Evolutionary conservation across 2,113 vertebrate genomes (phyloP).

Genomic region (Thunnus thynnus): DNA sequence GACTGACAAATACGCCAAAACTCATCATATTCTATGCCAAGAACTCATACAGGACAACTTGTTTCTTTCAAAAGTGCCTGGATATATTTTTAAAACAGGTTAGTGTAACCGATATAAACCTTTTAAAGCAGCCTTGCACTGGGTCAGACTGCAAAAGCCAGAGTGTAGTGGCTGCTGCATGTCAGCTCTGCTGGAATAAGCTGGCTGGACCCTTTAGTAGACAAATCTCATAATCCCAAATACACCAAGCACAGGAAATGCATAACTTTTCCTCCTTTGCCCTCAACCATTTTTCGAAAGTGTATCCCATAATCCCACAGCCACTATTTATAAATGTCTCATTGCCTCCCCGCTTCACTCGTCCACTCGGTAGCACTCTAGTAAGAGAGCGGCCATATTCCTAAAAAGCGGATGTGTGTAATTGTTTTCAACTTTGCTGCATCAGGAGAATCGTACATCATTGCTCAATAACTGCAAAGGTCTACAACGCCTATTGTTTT

Average conservation of each 20-base stretch:
- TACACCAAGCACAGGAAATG: slow-evolving; percentile 55
- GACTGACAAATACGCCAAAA: not conserved
- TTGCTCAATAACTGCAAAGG: not conserved
- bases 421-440: not conserved
- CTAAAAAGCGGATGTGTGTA: not conserved
- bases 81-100: slow-evolving; percentile 12
- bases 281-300: slow-evolving; percentile 48
- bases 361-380: not conserved
- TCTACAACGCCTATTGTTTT: slow-evolving; percentile 31
- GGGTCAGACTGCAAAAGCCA: slow-evolving; percentile 34
- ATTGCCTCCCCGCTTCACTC: not conserved
- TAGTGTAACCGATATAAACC: slow-evolving; percentile 30
- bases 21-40: not conserved
- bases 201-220: slow-evolving; percentile 55
- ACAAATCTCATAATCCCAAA: slow-evolving; percentile 75
- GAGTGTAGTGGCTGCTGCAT: slow-evolving; percentile 38
- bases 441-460: not conserved
- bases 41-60: not conserved
- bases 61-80: not conserved
- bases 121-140: slow-evolving; percentile 54
- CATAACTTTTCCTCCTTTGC: slow-evolving; percentile 60
- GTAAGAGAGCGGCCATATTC: not conserved
- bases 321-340: slow-evolving; percentile 39
- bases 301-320: slow-evolving; percentile 39
- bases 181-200: slow-evolving; percentile 60